Evolutionary conservation across 2,113 vertebrate genomes (phyloP), one percentile per base, ranked within the genome.

Genomic region (Prochilodus magdalenae): DNA sequence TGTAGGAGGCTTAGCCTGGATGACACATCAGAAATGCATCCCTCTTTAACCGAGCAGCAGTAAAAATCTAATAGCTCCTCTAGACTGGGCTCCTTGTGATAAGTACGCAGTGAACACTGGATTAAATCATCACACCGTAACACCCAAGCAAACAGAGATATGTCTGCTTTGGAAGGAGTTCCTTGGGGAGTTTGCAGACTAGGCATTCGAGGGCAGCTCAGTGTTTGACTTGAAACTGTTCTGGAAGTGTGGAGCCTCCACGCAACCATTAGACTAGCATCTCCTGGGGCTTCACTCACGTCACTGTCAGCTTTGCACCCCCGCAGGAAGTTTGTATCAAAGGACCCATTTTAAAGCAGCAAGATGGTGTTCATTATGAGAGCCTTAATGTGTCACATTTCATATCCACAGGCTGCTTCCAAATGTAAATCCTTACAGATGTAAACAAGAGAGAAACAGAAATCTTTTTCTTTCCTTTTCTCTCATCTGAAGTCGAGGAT

Each of bases 361-460:
- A 30, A 36, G 65, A 36, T 67, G 24, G 57, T 67, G 36, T 20
- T 20, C 15, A 33, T 36, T 16, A 29, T 69, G 65, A 40, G 29
- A 40, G 65, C 65, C 29, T 69, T 36, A 36, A 33, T 69, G 33
- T 36, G 65, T 69, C 30, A 69, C 30, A 36, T 33, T 22, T 70
- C 66, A 70, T 40, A 44, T 44, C 66, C 22, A 44, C 22, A 3
- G 22, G 44, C 36, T 70, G 66, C 22, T 40, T 24, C 44, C 33
- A 70, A 44, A 20, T 67, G 65, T 67, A 36, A 67, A 67, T 8
- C 65, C 29, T 70, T 29, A 70, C 66, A 70, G 33, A 70, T 12
- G 24, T 4, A 60, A 60, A 22, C n/a, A 60, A 26, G 10, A 60
- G 22, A 24, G 14, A 51, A 18, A 60, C 24, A 26, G 53, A 55